Percentiles rank a stretch among this genome's conserved stretches.
These are phyloP conservation scores for Protomyctophum bolini DNA, from an alignment of 2,113 vertebrate genomes.

Conservation along the genomic window DNA sequence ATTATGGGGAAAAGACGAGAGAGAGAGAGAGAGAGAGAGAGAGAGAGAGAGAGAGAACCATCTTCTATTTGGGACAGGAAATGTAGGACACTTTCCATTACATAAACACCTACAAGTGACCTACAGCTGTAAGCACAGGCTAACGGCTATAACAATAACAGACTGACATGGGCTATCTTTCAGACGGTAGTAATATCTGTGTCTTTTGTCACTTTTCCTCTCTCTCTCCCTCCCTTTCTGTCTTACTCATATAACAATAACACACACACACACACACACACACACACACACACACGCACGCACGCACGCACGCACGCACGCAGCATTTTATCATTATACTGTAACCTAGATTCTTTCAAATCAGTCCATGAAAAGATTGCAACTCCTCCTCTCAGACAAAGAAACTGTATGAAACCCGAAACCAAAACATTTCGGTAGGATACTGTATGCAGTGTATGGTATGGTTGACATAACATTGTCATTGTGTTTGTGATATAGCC, in stretches of 20 bases:
- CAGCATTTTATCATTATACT: background rate
- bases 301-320: no score
- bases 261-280: no score
- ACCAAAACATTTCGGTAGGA: no score
- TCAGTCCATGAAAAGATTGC: background rate
- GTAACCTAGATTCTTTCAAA: background rate
- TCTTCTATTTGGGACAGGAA: constrained; percentile 7
- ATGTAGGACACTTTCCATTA: constrained; percentile 40
- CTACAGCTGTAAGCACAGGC: constrained; percentile 37
- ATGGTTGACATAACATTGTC: no score
- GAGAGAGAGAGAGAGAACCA: background rate
- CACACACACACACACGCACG: background rate
- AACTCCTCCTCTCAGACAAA: background rate
- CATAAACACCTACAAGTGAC: constrained; percentile 39
- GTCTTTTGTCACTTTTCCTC: background rate
- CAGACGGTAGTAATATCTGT: constrained; percentile 12
- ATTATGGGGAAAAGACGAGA: constrained; percentile 7
- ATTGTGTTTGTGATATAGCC: no score
- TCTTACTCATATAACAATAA: background rate
- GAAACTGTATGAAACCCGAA: background rate
- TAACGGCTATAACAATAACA: background rate
- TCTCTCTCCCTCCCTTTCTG: background rate
- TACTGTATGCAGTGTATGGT: no score
- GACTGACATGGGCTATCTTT: background rate
- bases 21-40: constrained; percentile 5